phyloP scores from a whole-genome alignment of 2,797 vertebrate genomes.

The Sebastes iracundus region DNA sequence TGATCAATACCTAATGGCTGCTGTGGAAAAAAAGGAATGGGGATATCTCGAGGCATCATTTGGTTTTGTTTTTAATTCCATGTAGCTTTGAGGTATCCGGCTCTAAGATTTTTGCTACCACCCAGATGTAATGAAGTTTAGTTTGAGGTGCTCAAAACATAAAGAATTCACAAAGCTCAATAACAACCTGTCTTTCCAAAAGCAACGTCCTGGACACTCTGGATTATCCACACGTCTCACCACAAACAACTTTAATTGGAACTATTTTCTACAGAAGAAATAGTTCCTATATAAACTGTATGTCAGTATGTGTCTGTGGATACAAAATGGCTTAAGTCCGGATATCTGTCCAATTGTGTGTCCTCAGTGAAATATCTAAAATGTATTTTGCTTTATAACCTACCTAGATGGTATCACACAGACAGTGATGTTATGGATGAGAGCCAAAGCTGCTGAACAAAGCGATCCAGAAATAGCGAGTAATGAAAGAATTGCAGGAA shows the following conservation, averaged over 20 bases:
- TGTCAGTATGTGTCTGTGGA: neutral
- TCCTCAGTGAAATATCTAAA: neutral
- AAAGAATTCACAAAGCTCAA: neutral
- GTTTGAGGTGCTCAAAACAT: neutral
- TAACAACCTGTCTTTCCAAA: neutral
- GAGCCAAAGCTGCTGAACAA: neutral
- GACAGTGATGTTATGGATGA: neutral
- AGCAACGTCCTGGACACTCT: neutral
- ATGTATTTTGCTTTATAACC: neutral
- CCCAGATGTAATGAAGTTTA: neutral
- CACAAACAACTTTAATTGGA: neutral
- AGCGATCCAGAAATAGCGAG: neutral
- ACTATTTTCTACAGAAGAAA: neutral
- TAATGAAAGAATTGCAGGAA: neutral
- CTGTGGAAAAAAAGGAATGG: neutral
- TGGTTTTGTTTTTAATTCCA: neutral
- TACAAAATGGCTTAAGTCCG: neutral
- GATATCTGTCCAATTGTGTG: no score
- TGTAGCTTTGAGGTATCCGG: neutral
- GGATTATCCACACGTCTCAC: neutral
- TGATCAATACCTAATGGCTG: neutral
- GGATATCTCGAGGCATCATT: neutral
- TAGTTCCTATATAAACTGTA: neutral
- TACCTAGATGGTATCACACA: neutral
- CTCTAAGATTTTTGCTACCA: neutral